Conservation (phyloP, 2,797 vertebrate species). For the Hippopotamyrus pictus region DNA sequence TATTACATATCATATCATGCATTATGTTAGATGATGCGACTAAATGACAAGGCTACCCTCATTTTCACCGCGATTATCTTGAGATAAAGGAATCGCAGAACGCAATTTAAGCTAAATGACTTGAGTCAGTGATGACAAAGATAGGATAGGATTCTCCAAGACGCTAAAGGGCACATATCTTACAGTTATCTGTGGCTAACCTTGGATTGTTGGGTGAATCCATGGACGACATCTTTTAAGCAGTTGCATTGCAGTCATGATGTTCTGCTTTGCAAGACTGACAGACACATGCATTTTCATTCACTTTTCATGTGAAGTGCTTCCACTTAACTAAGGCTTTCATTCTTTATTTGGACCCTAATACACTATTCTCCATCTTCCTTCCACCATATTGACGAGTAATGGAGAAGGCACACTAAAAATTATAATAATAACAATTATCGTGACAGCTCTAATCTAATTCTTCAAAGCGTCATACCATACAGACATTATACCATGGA, state of each 20-base stretch:
- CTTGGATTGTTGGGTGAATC: neutral
- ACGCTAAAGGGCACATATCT: neutral
- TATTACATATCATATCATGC: neutral
- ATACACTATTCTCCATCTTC: neutral
- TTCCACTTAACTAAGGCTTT: neutral
- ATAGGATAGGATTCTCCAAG: neutral
- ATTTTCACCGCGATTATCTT: neutral
- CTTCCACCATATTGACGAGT: neutral
- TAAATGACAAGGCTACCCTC: neutral
- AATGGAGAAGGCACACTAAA: neutral
- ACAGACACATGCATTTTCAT: neutral
- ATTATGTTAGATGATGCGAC: neutral
- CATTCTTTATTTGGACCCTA: neutral
- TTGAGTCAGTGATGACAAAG: neutral
- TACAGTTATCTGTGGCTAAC: neutral
- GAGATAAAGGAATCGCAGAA: neutral
- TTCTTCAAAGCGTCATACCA: neutral
- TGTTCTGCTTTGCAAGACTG: neutral
- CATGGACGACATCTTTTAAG: neutral
- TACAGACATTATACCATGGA: neutral
- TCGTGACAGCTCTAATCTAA: neutral
- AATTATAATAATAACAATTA: neutral
- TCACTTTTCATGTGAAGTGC: neutral
- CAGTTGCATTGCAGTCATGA: neutral
- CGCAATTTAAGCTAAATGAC: neutral